Evolutionary conservation across 2,797 vertebrate species (phyloP), one percentile per base, ranked within the genome.

Genomic region (Eurystomus glaucurus): DNA sequence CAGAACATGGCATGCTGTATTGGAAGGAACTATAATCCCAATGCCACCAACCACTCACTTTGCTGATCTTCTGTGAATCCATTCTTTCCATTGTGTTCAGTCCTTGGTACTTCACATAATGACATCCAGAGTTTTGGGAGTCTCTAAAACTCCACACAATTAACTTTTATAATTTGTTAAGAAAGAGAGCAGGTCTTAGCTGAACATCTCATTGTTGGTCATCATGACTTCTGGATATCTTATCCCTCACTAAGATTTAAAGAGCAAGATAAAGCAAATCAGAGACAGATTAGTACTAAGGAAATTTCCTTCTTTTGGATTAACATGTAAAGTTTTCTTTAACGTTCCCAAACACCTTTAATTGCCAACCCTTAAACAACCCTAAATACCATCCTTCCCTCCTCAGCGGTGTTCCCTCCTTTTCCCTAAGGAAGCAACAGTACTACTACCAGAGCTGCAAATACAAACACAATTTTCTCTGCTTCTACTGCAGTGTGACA

Each of bases 131-230:
- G 14, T 18, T 74, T 58, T 48, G 39, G 14, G 5, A 79, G 11
- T 31, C 26, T 86, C 21, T 72, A 76, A 72, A 71, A 86, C 7
- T 51, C 54, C 2, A 33, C 4, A 25, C 1, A 37, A 68, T 28
- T 76, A 52, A 25, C 2, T 75, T 82, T 45, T 31, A 37, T 35
- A 57, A 39, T 37, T 66, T 61, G 4, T 16, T 62, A 79, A 85
- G 26, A 83, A 68, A 69, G 25, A 69, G 15, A 89, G 8, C 0
- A 58, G 13, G 7, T 15, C 31, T 82, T 69, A 76, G 79, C 23
- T 45, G 4, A 50, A 64, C 9, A 35, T 57, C 20, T 29, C 0
- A 0, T 60, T 82, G 14, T 41, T 33, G 6, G 25, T n/a, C 61
- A 70, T 22, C 50, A 43, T 1, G 5, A 58, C 10, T 45, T 84